Base-by-base conservation (phyloP, 64 coral and sea anemone genomes). In the Acropora yongei region DNA sequence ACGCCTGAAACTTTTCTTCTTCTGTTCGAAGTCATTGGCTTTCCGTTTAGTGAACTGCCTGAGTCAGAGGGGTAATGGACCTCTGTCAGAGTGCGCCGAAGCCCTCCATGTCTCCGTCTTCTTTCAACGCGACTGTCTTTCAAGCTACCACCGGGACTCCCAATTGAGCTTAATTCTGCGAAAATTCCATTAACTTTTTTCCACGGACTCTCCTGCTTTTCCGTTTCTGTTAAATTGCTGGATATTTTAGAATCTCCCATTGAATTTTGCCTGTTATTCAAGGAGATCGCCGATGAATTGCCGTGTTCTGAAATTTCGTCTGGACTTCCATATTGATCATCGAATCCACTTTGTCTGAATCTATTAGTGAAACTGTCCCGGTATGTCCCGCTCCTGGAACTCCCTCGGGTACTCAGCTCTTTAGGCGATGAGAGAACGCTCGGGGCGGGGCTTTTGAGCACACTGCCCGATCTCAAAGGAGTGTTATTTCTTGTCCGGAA, bases 1-100 rank as follows among this genome's bases (percentile, higher is more conserved):
- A 65, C 88, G 8, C 78, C 77, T 40, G 92, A 90, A 74, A 88
- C 66, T 87, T 94, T 93, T 57, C 95, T 85, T 75, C 92, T 90
- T 53, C 91, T 53, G 67, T 58, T 9, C 4, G 72, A 19, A 8
- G 86, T 7, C 5, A 39, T 17, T 78, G 17, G 75, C 61, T 63
- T 77, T 57, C 76, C 75, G 57, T 78, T 79, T 66, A 77, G 18
- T 18, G 74, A 78, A 55, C 78, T 74, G 57, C 71, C 46, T 19
- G 92, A 75, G 8, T 48, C 80, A 44, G 75, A 47, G 49, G 92
- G 86, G 3, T 43, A 89, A 50, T 89, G 48, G 16, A 66, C 53
- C 65, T 63, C 19, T 6, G 41, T 82, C 46, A 94, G 49, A 41
- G 87, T 16, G 79, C 41, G 55, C 41, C 74, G 65, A 1, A 79